These are phyloP conservation scores for Drosophila eohydei DNA, from an alignment of 2,888 invertebrate species.

Conservation along the genomic window DNA sequence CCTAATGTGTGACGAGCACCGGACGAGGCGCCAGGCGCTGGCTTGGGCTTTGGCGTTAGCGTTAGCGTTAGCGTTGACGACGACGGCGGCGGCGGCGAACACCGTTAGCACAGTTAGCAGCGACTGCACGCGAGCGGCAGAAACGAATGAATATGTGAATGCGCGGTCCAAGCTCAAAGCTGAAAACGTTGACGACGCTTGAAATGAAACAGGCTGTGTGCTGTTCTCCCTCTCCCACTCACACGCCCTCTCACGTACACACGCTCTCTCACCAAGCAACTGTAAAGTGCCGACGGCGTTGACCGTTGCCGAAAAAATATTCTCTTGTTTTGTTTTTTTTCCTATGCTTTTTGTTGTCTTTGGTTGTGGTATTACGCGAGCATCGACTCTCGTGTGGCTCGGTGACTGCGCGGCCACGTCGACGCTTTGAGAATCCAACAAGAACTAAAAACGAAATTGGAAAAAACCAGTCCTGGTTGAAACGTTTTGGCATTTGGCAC, in stretches of 20 bases:
- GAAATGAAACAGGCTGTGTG: slow-evolving; percentile 65
- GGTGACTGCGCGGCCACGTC: slow-evolving; percentile 71
- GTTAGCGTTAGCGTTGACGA: slow-evolving; percentile 48
- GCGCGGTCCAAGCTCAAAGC: slow-evolving; percentile 51
- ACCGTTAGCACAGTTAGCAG: slow-evolving; percentile 68
- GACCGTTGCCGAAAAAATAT: slow-evolving; percentile 48
- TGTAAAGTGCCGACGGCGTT: slow-evolving; percentile 53
- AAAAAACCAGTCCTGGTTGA: slow-evolving; percentile 84
- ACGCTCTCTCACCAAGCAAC: slow-evolving; percentile 30
- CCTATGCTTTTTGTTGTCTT: slow-evolving; percentile 10
- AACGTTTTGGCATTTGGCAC: slow-evolving; percentile 61
- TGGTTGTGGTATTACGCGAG: slow-evolving; percentile 30
- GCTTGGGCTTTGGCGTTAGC: slow-evolving; percentile 57
- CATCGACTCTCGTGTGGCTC: slow-evolving; percentile 54
- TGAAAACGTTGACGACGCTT: slow-evolving; percentile 56
- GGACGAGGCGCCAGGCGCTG: slow-evolving; percentile 47
- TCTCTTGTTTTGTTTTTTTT: slow-evolving; percentile 1
- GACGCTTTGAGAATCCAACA: slow-evolving; percentile 85
- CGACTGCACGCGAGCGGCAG: slow-evolving; percentile 73
- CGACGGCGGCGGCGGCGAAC: slow-evolving; percentile 52
- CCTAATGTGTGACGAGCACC: slow-evolving; percentile 13
- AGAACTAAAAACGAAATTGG: slow-evolving; percentile 85
- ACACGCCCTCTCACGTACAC: slow-evolving; percentile 14
- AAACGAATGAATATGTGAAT: slow-evolving; percentile 68
- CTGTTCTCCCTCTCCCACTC: slow-evolving; percentile 16